Evolutionary conservation across 2,797 vertebrate genomes (phyloP), one percentile per base, ranked within the genome.

Genomic region (Cryptoprocta ferox): DNA sequence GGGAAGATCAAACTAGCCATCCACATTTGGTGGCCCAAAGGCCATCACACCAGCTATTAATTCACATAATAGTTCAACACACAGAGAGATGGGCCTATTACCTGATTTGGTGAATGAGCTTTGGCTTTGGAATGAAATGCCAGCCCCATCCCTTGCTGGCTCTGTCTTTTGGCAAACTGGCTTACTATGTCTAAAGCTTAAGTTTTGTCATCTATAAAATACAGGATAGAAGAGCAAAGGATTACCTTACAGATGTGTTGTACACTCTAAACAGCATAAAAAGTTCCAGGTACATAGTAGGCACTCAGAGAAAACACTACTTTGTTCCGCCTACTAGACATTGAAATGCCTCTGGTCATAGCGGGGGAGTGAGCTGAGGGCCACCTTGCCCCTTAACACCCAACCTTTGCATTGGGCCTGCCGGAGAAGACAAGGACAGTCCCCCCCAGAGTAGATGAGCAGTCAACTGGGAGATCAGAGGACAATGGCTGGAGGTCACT

Each of bases 401-500:
- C 32, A 76, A 21, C 10, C 50, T 32, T 30, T 50, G 42, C 84
- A 32, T 14, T 13, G 35, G 65, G 63, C 65, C 50, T 63, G 48
- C 53, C 78, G 9, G 18, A 45, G 35, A 76, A 73, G 53, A 63
- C 59, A 63, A 45, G 50, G 26, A 61, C 30, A 28, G 45, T 3
- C 11, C 32, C 26, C 1, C 1, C 3, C 45, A 30, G 15, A 26
- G 2, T 7, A 87, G 14, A 5, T 19, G n/a, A 24, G 26, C 21
- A 68, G 59, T 48, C 70, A 39, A 45, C 28, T 16, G 37, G 19
- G 24, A 66, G 19, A 19, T 4, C 7, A 56, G 13, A 59, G 65
- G 37, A 68, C 19, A 1, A 13, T 0, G 2, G 0, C 15, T 8
- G 1, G 21, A 59, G 42, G 10, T 42, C 13, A 1, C 11, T 12